phyloP scores from a whole-genome alignment of 2,113 vertebrate species.

The Paracanthobrama guichenoti region DNA sequence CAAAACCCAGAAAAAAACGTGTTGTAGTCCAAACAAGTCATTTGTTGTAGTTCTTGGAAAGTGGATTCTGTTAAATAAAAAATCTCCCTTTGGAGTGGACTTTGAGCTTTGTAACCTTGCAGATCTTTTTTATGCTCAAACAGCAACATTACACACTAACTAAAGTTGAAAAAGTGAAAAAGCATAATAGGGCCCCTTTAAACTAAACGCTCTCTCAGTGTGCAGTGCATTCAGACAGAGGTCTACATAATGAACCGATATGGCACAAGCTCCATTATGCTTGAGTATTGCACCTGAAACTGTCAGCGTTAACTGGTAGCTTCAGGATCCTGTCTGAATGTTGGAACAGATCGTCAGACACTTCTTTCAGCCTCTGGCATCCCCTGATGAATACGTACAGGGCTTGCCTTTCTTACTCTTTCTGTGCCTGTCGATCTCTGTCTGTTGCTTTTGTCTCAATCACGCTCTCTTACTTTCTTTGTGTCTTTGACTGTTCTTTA shows the following conservation, averaged over 20 bases:
- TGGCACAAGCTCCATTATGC: background rate
- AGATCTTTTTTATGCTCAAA: no score
- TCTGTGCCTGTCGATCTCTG: conserved; percentile 3
- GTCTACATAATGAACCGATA: background rate
- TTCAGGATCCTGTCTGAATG: conserved; percentile 30
- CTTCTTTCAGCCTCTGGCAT: conserved; percentile 31
- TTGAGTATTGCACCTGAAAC: background rate
- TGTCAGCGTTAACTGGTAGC: background rate
- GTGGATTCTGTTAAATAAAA: no score
- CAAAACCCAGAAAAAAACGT: no score
- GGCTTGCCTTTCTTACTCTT: background rate
- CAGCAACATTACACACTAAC: no score
- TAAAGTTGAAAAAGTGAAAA: no score
- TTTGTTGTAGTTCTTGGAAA: no score
- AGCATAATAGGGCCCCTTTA: no score
- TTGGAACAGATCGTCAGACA: conserved; percentile 23
- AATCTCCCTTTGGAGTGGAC: no score
- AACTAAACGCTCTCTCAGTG: background rate
- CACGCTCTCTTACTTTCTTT: background rate
- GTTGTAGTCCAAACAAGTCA: no score
- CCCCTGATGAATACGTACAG: conserved; percentile 34
- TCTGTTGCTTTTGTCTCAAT: conserved; percentile 19
- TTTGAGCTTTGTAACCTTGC: no score
- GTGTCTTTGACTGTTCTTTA: background rate
- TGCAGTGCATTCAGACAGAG: background rate